Conservation (phyloP, 2,797 vertebrate genomes). For the Danionella dracula region DNA sequence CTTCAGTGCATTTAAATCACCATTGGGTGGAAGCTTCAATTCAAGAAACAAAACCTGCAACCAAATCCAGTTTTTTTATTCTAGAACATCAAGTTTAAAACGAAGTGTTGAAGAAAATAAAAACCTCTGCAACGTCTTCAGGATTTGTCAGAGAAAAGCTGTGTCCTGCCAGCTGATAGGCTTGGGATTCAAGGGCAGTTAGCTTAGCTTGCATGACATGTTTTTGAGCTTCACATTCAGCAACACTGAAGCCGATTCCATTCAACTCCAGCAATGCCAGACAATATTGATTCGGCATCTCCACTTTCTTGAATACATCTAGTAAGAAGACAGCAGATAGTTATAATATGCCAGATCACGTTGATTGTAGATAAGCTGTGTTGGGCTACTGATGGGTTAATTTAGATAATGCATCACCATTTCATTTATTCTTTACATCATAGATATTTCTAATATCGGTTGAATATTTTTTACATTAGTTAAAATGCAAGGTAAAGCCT, state of each 20-base stretch:
- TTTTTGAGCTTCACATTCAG: slow-evolving; percentile 87
- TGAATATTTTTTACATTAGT: too few species aligned
- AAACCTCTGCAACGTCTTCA: slow-evolving; percentile 90
- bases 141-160: slow-evolving; percentile 90
- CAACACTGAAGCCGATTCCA: slow-evolving; percentile 87
- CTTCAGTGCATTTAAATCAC: slow-evolving; percentile 69
- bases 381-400: too few species aligned
- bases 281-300: slow-evolving; percentile 92
- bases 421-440: too few species aligned
- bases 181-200: slow-evolving; percentile 76
- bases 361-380: too few species aligned
- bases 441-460: too few species aligned
- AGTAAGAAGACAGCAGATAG: background rate
- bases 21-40: slow-evolving; percentile 87
- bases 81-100: background rate
- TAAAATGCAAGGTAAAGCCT: too few species aligned
- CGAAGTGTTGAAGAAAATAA: background rate
- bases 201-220: slow-evolving; percentile 92
- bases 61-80: too few species aligned
- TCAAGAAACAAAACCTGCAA: slow-evolving; percentile 90
- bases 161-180: slow-evolving; percentile 84
- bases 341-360: too few species aligned
- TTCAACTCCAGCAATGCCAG: slow-evolving; percentile 91
- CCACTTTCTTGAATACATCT: slow-evolving; percentile 81
- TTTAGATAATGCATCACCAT: too few species aligned